These are phyloP conservation scores for Helostoma temminkii DNA, from an alignment of 2,797 vertebrate species.

Conservation along the genomic window DNA sequence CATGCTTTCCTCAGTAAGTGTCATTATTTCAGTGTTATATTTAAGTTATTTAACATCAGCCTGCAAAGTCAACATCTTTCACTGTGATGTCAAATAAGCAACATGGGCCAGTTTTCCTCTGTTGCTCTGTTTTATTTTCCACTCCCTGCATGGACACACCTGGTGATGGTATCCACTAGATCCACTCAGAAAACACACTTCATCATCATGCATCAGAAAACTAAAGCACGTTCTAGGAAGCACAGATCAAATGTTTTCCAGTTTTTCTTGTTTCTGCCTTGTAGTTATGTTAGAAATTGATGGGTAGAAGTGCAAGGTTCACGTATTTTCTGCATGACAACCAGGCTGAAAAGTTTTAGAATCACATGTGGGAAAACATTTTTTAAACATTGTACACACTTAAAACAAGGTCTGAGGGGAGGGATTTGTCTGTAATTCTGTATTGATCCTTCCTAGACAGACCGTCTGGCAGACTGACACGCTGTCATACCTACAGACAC, in stretches of 20 bases:
- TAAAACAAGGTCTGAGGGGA: slow-evolving; percentile 60
- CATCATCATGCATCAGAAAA: not conserved
- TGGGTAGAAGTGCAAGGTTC: slow-evolving; percentile 10
- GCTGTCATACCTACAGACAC: slow-evolving; percentile 59
- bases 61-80: slow-evolving; percentile 43
- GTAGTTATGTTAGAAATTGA: slow-evolving; percentile 15
- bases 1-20: slow-evolving; percentile 3
- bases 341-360: slow-evolving; percentile 25
- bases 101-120: slow-evolving; percentile 39
- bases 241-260: not conserved
- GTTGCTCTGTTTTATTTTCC: slow-evolving; percentile 51
- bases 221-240: slow-evolving; percentile 8
- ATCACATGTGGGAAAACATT: slow-evolving; percentile 42
- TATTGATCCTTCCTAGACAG: slow-evolving; percentile 70
- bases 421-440: slow-evolving; percentile 70
- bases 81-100: slow-evolving; percentile 58
- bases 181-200: slow-evolving; percentile 22
- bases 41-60: slow-evolving; percentile 50
- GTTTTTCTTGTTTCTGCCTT: slow-evolving; percentile 23
- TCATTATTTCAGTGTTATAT: slow-evolving; percentile 53
- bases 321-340: slow-evolving; percentile 10
- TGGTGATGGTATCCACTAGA: slow-evolving; percentile 39
- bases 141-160: slow-evolving; percentile 48
- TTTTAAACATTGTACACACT: slow-evolving; percentile 39
- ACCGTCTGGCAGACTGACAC: slow-evolving; percentile 64